Evolutionary conservation across 1,140 invertebrate genomes (phyloP).

Genomic region (Harlomillsia oculata): DNA sequence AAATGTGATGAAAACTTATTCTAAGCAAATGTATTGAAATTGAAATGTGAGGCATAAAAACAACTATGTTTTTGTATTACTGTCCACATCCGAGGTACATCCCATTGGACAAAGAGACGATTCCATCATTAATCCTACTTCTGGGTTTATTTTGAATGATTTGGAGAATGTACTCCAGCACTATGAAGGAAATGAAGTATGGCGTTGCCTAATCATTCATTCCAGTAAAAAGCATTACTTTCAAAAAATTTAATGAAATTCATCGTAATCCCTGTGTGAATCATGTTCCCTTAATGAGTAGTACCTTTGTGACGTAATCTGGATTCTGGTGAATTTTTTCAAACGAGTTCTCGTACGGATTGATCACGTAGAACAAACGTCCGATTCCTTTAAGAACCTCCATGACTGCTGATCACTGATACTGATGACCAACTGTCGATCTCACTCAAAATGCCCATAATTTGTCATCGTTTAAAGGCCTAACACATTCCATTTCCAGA

Average conservation of each 20-base stretch:
- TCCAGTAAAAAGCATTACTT: too few species aligned
- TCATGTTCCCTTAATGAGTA: too few species aligned
- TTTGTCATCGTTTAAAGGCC: too few species aligned
- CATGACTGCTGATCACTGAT: constrained; percentile 9
- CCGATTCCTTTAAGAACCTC: constrained; percentile 26
- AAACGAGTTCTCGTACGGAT: constrained; percentile 20
- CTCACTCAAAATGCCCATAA: too few species aligned
- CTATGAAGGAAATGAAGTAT: constrained; percentile 60
- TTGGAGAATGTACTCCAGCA: constrained; percentile 60
- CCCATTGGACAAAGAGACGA: constrained; percentile 67
- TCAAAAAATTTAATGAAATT: neutral
- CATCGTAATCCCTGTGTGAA: neutral
- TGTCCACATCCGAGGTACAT: constrained; percentile 62
- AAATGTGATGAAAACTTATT: neutral
- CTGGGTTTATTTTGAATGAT: constrained; percentile 40
- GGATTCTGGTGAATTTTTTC: constrained; percentile 19
- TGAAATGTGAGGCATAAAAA: neutral
- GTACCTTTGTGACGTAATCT: constrained; percentile 23
- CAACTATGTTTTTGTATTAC: constrained; percentile 46
- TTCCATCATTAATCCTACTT: constrained; percentile 61
- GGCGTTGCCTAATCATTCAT: constrained; percentile 56
- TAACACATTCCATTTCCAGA: too few species aligned
- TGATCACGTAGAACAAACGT: constrained; percentile 29
- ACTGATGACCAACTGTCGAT: too few species aligned
- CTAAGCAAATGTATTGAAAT: neutral